A percentile compares a stretch with the other conserved stretches of the same genome.
Evolutionary conservation across 2,888 invertebrate species (phyloP).

Genomic region (Norana najaformis): DNA sequence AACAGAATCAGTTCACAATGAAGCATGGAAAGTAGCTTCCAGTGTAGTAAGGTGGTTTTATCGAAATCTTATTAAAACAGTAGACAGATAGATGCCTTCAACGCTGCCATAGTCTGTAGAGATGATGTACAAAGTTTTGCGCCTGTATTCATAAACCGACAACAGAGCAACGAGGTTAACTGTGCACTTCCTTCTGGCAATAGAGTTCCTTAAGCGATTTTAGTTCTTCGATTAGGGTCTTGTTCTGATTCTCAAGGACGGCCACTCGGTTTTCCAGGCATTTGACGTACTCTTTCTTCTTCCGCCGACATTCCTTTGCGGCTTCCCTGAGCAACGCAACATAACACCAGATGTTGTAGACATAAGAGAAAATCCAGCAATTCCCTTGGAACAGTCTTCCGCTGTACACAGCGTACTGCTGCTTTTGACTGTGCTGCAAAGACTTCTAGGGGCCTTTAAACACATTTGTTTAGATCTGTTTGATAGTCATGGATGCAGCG

Average conservation of each 20-base stretch:
- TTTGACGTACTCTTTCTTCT: conserved; percentile 99
- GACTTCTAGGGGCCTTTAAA: no score
- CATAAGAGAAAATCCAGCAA: no score
- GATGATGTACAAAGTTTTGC: background rate
- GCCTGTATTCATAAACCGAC: background rate
- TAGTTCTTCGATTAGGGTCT: conserved; percentile 96
- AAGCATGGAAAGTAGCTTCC: background rate
- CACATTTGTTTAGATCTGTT: no score
- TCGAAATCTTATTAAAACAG: background rate
- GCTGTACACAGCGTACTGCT: no score
- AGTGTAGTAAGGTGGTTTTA: background rate
- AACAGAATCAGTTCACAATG: background rate
- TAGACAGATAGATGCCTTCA: background rate
- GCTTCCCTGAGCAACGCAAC: conserved; percentile 76
- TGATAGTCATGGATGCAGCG: no score
- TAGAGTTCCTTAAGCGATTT: conserved; percentile 97
- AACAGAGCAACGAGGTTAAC: conserved; percentile 26
- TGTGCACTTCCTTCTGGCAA: conserved; percentile 67
- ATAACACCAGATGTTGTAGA: background rate
- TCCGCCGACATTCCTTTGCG: conserved; percentile 95
- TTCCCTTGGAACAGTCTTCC: no score
- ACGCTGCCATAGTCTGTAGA: background rate
- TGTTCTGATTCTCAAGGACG: conserved; percentile 98
- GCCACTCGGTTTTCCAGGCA: conserved; percentile 99
- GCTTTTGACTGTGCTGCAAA: no score